A percentile compares a stretch with the other conserved stretches of the same genome.
Conservation (phyloP, 2,888 invertebrate genomes). For the Ectemnius lituratus region DNA sequence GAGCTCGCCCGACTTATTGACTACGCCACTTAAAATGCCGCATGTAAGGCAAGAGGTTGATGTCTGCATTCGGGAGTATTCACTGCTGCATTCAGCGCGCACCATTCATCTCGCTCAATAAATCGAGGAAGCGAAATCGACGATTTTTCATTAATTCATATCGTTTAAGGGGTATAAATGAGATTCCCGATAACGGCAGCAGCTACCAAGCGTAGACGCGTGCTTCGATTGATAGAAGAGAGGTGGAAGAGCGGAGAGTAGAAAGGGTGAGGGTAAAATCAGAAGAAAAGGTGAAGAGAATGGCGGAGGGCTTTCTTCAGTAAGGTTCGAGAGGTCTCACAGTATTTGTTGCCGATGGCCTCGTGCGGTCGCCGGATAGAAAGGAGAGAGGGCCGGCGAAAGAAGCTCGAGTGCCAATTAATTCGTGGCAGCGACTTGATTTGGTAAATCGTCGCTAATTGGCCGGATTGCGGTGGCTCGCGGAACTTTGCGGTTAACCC, state of each 20-base stretch:
- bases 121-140: not conserved
- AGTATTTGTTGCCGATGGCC: conserved; percentile 47
- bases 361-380: not conserved
- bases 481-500: conserved; percentile 51
- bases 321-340: conserved; percentile 39
- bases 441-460: conserved; percentile 63
- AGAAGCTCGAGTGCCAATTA: conserved; percentile 63
- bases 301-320: conserved; percentile 34
- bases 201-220: not conserved
- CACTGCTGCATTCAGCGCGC: too few relatives aligned
- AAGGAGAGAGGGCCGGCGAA: conserved; percentile 8
- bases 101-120: too few relatives aligned
- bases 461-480: conserved; percentile 59
- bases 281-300: conserved; percentile 16
- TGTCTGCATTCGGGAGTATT: too few relatives aligned
- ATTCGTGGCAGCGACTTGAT: conserved; percentile 58
- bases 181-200: not conserved
- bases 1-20: too few relatives aligned
- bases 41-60: too few relatives aligned
- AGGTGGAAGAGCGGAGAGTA: not conserved
- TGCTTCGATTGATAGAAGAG: not conserved
- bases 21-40: too few relatives aligned
- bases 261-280: not conserved
- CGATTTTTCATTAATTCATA: not conserved
- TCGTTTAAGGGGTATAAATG: conserved; percentile 1